Evolutionary conservation across 1,140 invertebrate genomes (phyloP).

Genomic region (Drosophila eugracilis): DNA sequence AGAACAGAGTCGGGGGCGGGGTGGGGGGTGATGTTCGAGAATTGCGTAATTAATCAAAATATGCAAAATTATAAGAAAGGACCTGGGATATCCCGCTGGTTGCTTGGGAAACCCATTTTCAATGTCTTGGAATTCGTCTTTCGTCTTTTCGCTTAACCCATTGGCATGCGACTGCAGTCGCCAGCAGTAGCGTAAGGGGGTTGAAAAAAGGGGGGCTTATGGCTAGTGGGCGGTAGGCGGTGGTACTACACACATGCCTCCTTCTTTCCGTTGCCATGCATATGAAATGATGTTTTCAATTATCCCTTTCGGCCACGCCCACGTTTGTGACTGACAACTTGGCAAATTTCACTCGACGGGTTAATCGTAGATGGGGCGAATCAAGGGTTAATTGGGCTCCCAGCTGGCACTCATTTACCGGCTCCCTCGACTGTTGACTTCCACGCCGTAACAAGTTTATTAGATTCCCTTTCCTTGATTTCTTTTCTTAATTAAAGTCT

Average conservation of each 20-base stretch:
- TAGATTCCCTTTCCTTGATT: slow-evolving; percentile 2
- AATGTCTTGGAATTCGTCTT: slow-evolving; percentile 71
- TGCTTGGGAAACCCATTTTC: slow-evolving; percentile 28
- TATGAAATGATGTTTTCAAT: slow-evolving; percentile 79
- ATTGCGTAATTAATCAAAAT: slow-evolving; percentile 75
- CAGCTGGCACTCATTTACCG: slow-evolving; percentile 37
- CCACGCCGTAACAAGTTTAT: not conserved
- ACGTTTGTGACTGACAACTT: slow-evolving; percentile 63
- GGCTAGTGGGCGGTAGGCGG: not conserved
- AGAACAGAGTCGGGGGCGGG: not conserved
- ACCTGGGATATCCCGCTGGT: slow-evolving; percentile 45
- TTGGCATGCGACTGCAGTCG: slow-evolving; percentile 15
- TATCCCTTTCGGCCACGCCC: slow-evolving; percentile 62
- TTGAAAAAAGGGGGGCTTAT: not conserved
- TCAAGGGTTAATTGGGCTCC: slow-evolving; percentile 53
- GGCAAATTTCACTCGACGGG: slow-evolving; percentile 14
- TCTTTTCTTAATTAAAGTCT: not conserved
- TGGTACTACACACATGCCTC: slow-evolving; percentile 31
- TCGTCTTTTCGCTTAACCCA: slow-evolving; percentile 43
- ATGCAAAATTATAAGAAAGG: slow-evolving; percentile 25
- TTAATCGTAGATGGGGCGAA: slow-evolving; percentile 16
- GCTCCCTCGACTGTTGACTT: not conserved
- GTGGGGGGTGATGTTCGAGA: not conserved
- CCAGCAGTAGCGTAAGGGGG: too few relatives aligned
- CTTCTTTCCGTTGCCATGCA: slow-evolving; percentile 40